Conservation (phyloP, 1,140 invertebrate genomes). For the Artemia franciscana region DNA sequence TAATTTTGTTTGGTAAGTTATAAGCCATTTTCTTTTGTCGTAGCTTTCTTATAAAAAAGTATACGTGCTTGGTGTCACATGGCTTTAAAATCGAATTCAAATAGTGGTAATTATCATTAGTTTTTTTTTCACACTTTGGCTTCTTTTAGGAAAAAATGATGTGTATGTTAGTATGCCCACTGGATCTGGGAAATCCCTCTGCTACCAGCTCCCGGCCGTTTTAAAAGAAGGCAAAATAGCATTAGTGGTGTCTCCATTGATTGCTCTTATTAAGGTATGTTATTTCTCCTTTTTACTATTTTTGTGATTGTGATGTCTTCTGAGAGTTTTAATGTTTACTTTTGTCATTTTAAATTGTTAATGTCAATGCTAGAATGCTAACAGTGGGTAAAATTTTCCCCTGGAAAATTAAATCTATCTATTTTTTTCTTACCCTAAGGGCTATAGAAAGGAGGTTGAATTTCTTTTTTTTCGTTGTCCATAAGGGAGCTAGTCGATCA, state of each 20-base stretch:
- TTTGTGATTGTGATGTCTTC: too few species aligned
- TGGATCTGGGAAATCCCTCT: constrained; percentile 42
- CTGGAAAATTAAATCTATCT: too few species aligned
- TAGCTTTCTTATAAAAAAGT: neutral
- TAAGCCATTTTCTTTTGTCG: neutral
- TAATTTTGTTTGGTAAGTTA: neutral
- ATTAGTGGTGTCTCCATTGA: constrained; percentile 39
- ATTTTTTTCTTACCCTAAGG: too few species aligned
- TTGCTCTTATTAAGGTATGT: constrained; percentile 40
- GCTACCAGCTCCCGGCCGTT: constrained; percentile 41
- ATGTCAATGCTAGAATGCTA: too few species aligned
- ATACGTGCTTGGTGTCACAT: neutral
- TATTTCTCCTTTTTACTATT: too few species aligned
- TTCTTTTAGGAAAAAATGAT: constrained; percentile 28
- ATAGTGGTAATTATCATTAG: neutral
- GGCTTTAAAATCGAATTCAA: neutral
- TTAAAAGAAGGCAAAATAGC: constrained; percentile 28
- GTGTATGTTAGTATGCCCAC: constrained; percentile 48
- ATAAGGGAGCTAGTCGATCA: too few species aligned
- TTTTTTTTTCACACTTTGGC: neutral
- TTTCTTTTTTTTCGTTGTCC: too few species aligned
- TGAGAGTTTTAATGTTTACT: too few species aligned
- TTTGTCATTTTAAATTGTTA: too few species aligned
- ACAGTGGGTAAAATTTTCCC: too few species aligned
- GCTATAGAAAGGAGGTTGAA: too few species aligned